A percentile compares a stretch with the other conserved stretches of the same genome.
Evolutionary conservation across 2,797 vertebrate species (phyloP).

Genomic region (Myotis daubentonii): DNA sequence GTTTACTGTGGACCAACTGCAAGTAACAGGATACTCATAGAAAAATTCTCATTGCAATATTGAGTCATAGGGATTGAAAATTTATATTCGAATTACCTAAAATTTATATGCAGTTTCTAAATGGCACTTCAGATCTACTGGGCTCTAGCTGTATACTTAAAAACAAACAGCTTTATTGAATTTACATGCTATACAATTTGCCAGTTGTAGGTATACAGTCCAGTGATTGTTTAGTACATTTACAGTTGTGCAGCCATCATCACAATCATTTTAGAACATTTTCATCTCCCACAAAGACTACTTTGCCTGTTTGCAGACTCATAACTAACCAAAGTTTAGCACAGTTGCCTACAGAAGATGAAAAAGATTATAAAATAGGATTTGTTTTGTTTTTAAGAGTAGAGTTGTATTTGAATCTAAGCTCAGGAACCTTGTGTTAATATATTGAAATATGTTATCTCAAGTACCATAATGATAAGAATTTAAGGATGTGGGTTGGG

Average conservation of each 20-base stretch:
- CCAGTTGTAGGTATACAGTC: neutral
- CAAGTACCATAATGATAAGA: conserved; percentile 3
- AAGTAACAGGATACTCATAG: neutral
- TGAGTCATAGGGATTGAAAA: neutral
- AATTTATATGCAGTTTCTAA: neutral
- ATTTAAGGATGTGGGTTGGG: neutral
- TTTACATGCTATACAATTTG: neutral
- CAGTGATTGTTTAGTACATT: neutral
- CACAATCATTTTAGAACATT: neutral
- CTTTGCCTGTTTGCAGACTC: neutral
- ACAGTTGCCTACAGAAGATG: neutral
- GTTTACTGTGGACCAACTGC: neutral
- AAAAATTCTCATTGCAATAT: neutral
- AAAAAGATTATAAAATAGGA: neutral
- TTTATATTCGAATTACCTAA: conserved; percentile 1
- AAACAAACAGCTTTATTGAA: neutral
- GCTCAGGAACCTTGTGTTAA: conserved; percentile 49
- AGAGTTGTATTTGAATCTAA: conserved; percentile 42
- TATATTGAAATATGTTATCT: conserved; percentile 31
- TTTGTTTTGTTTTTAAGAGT: conserved; percentile 24
- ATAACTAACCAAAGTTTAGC: neutral
- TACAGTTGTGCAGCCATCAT: neutral
- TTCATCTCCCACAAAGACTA: neutral
- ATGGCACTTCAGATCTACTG: neutral
- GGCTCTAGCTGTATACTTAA: neutral